Evolutionary conservation across 2,113 vertebrate genomes (phyloP).

Genomic region (Atlantisia rogersi): DNA sequence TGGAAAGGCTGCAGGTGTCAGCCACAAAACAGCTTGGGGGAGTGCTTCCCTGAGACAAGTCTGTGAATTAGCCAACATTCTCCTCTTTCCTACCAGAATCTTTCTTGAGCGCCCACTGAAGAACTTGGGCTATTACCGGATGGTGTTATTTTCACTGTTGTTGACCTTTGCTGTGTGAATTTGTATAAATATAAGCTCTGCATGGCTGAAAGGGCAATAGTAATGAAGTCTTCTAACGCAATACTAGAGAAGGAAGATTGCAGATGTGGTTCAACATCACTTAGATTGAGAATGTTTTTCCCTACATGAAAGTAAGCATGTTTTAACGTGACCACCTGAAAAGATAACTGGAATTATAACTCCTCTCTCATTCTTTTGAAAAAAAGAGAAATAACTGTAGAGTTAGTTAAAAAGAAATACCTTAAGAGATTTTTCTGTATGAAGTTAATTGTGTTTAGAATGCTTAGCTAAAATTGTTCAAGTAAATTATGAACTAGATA

Average conservation of each 20-base stretch:
- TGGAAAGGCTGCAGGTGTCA: background rate
- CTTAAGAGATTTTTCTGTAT: background rate
- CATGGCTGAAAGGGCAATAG: background rate
- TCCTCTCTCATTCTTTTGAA: background rate
- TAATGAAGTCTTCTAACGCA: background rate
- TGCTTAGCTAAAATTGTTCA: background rate
- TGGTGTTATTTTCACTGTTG: background rate
- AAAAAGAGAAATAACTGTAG: background rate
- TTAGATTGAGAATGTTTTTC: fast-evolving
- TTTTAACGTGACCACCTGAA: background rate
- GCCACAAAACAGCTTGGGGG: background rate
- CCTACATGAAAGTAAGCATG: background rate
- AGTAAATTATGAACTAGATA: background rate
- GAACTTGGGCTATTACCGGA: fast-evolving
- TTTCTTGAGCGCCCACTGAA: background rate
- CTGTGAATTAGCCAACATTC: background rate
- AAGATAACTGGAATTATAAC: background rate
- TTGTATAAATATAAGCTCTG: background rate
- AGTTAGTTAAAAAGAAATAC: background rate
- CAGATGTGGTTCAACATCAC: background rate
- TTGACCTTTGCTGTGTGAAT: background rate
- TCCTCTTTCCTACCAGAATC: background rate
- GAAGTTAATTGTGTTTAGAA: background rate
- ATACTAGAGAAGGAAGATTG: background rate
- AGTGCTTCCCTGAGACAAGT: background rate